Base-by-base conservation (phyloP, 2,797 vertebrate species). In the Phataginus tetradactyla region DNA sequence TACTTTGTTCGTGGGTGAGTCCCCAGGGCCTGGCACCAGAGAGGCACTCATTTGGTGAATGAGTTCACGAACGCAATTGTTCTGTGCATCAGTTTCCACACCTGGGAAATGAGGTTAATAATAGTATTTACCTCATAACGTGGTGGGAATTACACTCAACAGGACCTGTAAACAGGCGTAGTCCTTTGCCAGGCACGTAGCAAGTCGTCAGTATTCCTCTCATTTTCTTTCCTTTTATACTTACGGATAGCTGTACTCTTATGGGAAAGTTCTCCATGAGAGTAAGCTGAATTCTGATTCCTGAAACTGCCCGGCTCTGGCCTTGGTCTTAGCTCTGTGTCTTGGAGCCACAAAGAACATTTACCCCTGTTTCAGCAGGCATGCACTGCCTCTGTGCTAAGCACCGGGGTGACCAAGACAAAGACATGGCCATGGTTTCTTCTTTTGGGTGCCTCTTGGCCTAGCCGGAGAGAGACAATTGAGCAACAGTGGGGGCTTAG, bases 51-150 rank as follows among this genome's bases (percentile, higher is more conserved):
- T 29, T 9, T 45, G 93, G 51, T 80, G 66, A 93, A 34, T 18
- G 32, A 68, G 39, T 51, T 18, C 49, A 61, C 4, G 66, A 75
- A 21, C 15, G 64, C 63, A 37, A 1, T 49, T 45, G 51, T 68
- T 29, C 61, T 32, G 34, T 15, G 66, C 81, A 8, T 39, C 61
- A 3, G 51, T 86, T 81, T 92, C 61, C 55, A 69, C n/a, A n/a
- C 86, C 90, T 90, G 68, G 45, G 71, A 90, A 90, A 90, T 29
- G 20, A 11, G 51, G 51, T 72, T 32, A 37, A 37, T 72, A 14
- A 88, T 34, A n/a, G 29, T 59, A 71, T 55, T 84, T 37, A 37
- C 51, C 72, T 55, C 34, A 3, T 29, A 45, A 13, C 5, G 42
- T 6, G 25, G 17, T 7, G 5, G 68, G 79, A 29, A 92, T 42